Evolutionary conservation across 2,888 invertebrate genomes (phyloP).

Genomic region (Parascotia fuliginaria): DNA sequence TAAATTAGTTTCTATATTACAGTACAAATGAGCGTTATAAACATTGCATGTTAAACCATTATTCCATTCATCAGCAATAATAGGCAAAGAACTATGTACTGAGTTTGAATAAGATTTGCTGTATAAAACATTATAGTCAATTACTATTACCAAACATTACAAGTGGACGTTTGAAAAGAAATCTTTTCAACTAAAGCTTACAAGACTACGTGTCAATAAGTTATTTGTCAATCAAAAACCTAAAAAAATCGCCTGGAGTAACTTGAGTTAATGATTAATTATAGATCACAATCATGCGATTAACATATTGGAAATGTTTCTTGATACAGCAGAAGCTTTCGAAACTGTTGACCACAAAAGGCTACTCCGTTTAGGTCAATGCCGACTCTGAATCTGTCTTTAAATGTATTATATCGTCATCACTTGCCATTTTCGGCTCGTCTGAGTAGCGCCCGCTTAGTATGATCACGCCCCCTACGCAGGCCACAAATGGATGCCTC

Average conservation of each 20-base stretch:
- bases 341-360: constrained; percentile 67
- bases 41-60: background rate
- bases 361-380: constrained; percentile 69
- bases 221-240: constrained; percentile 30
- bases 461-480: constrained; percentile 63
- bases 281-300: constrained; percentile 27
- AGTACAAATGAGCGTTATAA: background rate
- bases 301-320: constrained; percentile 36
- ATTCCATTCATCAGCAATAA: constrained; percentile 3
- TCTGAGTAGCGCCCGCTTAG: constrained; percentile 62
- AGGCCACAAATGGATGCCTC: constrained; percentile 61
- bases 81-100: background rate
- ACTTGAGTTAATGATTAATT: constrained; percentile 33
- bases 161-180: background rate
- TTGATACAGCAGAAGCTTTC: constrained; percentile 59
- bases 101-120: background rate
- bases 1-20: too few species aligned
- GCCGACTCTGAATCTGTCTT: constrained; percentile 60
- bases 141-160: background rate
- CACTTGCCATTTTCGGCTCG: constrained; percentile 67
- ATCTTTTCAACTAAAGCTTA: background rate
- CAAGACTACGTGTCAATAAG: constrained; percentile 19
- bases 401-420: constrained; percentile 65
- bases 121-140: constrained; percentile 1
- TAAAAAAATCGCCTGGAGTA: constrained; percentile 15